Evolutionary conservation across 2,797 vertebrate genomes (phyloP), one percentile per base, ranked within the genome.

Genomic region (Sparus aurata): DNA sequence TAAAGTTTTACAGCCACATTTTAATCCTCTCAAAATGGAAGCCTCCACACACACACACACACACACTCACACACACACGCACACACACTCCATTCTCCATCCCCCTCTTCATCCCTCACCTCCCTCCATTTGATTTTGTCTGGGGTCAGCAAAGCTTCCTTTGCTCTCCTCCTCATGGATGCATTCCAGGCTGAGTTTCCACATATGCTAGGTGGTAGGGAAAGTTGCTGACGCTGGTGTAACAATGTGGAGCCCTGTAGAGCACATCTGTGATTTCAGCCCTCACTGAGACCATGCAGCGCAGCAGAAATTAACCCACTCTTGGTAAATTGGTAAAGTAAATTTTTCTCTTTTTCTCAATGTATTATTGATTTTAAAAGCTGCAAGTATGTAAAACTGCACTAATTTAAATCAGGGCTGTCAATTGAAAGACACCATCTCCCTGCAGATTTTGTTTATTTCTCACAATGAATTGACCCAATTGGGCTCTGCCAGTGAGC

Each of bases 241-340:
- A 92, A 92, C 90, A 88, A 82, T 85, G 84, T 73, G 88, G 91
- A 93, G 90, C 94, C 94, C 94, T 82, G 91, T 87, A 79, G 94
- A 93, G 93, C 92, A 94, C 94, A 95, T 95, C 95, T 95, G 95
- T 92, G 94, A 91, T 92, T 91, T 86, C 87, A 89, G 92, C 79
- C 85, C 89, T 89, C 72, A 65, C 85, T 84, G 85, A 90, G 84
- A 89, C 84, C 86, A 75, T 75, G 82, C 85, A 58, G 85, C 45
- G 66, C 90, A 73, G 88, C 84, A 91, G 55, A 89, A 89, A 90
- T 90, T 41, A 87, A 85, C 89, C 79, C 87, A 67, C 80, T 88
- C 77, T 69, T 83, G 65, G 38, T 38, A 38, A 38, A 38, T 38
- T 38, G 10, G 38, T 38, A 11, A 71, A 75, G 18, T 69, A 54